Conservation (phyloP, 2,888 invertebrate genomes). For the Amphipoea lucens region DNA sequence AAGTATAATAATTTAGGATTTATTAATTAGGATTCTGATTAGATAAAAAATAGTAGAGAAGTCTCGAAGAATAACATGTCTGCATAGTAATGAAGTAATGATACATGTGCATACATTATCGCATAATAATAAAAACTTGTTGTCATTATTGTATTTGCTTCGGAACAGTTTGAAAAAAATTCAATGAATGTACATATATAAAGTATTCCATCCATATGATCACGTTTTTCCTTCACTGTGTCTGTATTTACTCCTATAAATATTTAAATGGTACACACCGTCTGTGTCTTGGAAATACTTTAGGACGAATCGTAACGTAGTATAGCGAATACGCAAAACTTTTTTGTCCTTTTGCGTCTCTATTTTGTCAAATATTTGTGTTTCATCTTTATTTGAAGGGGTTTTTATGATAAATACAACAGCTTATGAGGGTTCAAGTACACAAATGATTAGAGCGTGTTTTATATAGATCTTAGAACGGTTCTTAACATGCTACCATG, state of each 20-base stretch:
- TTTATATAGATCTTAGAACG: conserved; percentile 11
- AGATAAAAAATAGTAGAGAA: not conserved
- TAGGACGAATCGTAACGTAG: conserved; percentile 30
- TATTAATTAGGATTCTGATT: conserved; percentile 16
- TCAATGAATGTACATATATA: conserved; percentile 43
- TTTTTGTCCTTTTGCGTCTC: conserved; percentile 25
- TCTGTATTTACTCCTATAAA: conserved; percentile 47
- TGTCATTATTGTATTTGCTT: conserved; percentile 41
- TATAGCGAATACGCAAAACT: conserved; percentile 26
- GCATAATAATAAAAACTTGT: conserved; percentile 21
- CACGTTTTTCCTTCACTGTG: conserved; percentile 40
- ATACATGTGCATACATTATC: conserved; percentile 28
- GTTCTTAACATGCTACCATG: not conserved
- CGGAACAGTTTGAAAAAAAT: conserved; percentile 26
- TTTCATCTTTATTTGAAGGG: conserved; percentile 45
- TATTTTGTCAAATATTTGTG: conserved; percentile 45
- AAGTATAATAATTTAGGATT: conserved; percentile 7
- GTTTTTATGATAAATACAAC: conserved; percentile 24
- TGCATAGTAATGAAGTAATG: conserved; percentile 16
- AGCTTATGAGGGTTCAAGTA: not conserved
- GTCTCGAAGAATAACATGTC: conserved; percentile 3
- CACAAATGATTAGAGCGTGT: not conserved
- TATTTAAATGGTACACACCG: conserved; percentile 40
- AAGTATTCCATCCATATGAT: conserved; percentile 38
- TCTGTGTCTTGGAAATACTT: conserved; percentile 36